A percentile compares a stretch with the other conserved stretches of the same genome.
Conservation (phyloP, 2,113 vertebrate genomes). For the Loxodonta africana region DNA sequence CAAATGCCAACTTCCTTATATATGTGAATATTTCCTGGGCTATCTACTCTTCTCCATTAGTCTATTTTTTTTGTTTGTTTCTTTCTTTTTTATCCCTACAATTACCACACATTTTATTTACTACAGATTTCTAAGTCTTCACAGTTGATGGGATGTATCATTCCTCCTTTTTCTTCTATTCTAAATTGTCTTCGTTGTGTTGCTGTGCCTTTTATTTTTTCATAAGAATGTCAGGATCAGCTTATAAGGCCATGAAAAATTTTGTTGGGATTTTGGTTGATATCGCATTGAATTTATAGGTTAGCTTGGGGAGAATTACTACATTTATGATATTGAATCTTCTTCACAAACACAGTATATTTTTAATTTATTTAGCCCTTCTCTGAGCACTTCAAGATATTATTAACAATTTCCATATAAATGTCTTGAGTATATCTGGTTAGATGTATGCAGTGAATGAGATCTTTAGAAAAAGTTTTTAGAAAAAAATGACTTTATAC, state of each 20-base stretch:
- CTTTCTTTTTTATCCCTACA: neutral
- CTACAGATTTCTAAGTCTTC: neutral
- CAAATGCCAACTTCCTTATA: neutral
- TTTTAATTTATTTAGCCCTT: constrained; percentile 15
- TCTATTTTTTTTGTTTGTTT: neutral
- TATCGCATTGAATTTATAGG: neutral
- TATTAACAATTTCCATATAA: constrained; percentile 1
- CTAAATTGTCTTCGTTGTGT: neutral
- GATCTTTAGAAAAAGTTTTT: constrained; percentile 7
- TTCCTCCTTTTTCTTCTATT: neutral
- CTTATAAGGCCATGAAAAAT: neutral
- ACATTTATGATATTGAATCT: neutral
- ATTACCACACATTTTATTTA: neutral
- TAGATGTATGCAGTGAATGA: constrained; percentile 25
- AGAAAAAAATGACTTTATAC: neutral
- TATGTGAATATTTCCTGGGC: neutral
- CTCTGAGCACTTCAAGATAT: neutral
- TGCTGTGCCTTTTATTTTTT: neutral
- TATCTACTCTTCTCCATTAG: neutral
- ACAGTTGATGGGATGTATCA: neutral
- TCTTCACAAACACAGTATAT: neutral
- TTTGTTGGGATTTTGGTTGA: neutral
- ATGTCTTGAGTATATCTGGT: constrained; percentile 16
- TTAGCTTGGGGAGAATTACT: neutral
- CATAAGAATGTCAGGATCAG: constrained; percentile 18